Percentiles rank a stretch among this genome's conserved stretches.
phyloP scores from a whole-genome alignment of 1,140 invertebrate genomes.

The Dysdera silvatica region DNA sequence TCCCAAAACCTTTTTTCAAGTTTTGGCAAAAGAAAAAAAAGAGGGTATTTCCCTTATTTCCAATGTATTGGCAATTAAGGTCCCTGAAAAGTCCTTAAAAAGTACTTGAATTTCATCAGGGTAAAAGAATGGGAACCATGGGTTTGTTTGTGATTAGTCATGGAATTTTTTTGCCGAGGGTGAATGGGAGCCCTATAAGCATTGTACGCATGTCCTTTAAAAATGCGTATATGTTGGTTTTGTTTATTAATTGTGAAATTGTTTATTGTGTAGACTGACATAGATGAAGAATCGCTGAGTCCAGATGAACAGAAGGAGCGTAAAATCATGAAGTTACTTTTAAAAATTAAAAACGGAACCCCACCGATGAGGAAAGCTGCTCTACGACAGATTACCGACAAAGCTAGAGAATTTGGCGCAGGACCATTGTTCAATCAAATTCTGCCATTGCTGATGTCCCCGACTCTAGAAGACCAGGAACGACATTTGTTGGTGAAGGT shows the following conservation, averaged over 20 bases:
- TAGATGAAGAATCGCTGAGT: constrained; percentile 90
- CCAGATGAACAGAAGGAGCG: constrained; percentile 97
- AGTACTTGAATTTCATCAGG: too few relatives aligned
- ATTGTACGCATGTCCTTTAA: too few relatives aligned
- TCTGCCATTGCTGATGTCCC: constrained; percentile 95
- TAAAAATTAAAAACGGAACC: constrained; percentile 99
- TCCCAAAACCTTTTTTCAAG: too few relatives aligned
- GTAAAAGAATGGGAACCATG: too few relatives aligned
- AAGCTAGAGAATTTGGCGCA: constrained; percentile 95
- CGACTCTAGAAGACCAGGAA: constrained; percentile 98
- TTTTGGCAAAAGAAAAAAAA: too few relatives aligned
- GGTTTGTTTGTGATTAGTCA: too few relatives aligned
- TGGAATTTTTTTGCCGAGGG: too few relatives aligned
- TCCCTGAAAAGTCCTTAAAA: too few relatives aligned
- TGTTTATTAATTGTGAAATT: not conserved
- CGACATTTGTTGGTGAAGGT: constrained; percentile 99
- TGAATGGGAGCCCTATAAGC: too few relatives aligned
- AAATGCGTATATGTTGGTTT: not conserved
- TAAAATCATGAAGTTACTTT: constrained; percentile 96
- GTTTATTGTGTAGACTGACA: constrained; percentile 60
- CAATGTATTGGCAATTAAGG: too few relatives aligned
- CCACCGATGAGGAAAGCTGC: constrained; percentile 99
- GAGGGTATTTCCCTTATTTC: too few relatives aligned
- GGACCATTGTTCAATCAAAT: constrained; percentile 99
- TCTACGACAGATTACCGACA: constrained; percentile 95